Percentiles rank a stretch among this genome's conserved stretches.
phyloP scores from a whole-genome alignment of 2,797 vertebrate species.

The Myotis daubentonii region DNA sequence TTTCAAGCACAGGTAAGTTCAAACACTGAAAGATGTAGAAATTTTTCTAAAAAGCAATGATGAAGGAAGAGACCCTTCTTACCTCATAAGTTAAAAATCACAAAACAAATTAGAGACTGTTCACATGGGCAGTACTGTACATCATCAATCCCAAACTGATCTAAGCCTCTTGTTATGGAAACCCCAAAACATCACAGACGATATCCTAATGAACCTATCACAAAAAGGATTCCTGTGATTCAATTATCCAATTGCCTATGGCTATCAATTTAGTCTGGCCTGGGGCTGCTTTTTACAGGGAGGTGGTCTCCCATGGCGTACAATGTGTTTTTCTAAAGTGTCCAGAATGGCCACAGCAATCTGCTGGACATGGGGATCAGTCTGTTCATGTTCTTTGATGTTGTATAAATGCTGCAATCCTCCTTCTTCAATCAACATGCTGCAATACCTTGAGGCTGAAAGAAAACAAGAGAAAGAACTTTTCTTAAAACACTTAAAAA shows the following conservation, averaged over 20 bases:
- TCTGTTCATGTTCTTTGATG: conserved; percentile 92
- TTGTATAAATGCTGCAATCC: conserved; percentile 94
- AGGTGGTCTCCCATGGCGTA: conserved; percentile 90
- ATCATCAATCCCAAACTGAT: conserved; percentile 52
- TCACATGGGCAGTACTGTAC: conserved; percentile 77
- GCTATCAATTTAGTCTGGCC: conserved; percentile 84
- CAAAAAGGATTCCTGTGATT: conserved; percentile 80
- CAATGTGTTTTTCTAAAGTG: conserved; percentile 93
- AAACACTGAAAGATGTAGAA: conserved; percentile 83
- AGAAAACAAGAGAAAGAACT: conserved; percentile 35
- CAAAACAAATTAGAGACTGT: conserved; percentile 76
- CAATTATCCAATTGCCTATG: conserved; percentile 77
- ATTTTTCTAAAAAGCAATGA: conserved; percentile 81
- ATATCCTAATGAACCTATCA: conserved; percentile 81
- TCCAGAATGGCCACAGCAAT: conserved; percentile 95
- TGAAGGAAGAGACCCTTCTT: conserved; percentile 77
- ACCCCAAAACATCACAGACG: conserved; percentile 67
- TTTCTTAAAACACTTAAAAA: conserved; percentile 31
- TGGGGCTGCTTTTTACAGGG: conserved; percentile 83
- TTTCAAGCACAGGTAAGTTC: conserved; percentile 83
- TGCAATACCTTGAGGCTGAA: conserved; percentile 96
- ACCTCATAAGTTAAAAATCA: conserved; percentile 80
- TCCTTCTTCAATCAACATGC: conserved; percentile 98
- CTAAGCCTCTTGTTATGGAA: conserved; percentile 72
- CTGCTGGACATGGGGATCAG: conserved; percentile 92